Conservation (phyloP, 2,113 vertebrate genomes). For the Centropus unirufus region DNA sequence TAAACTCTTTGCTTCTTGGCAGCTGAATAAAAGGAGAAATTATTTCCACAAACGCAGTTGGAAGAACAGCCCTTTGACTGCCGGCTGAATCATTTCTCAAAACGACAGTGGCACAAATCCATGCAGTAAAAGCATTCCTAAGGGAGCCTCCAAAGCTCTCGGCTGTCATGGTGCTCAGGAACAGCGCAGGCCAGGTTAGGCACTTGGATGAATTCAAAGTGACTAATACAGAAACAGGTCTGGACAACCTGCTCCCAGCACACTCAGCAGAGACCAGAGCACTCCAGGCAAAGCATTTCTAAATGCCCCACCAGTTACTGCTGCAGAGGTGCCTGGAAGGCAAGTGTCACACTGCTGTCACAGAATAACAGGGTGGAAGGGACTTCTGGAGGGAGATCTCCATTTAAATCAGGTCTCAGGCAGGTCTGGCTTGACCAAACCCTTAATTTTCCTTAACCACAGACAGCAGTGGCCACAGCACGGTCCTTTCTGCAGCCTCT, state of each 20-base stretch:
- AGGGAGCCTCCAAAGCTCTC: background rate
- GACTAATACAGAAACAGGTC: slow-evolving; percentile 41
- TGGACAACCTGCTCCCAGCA: background rate
- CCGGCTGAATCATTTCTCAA: background rate
- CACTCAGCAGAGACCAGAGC: background rate
- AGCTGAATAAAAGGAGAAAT: slow-evolving; percentile 39
- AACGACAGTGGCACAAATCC: slow-evolving; percentile 33
- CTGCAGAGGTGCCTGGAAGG: background rate
- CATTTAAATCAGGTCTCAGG: background rate
- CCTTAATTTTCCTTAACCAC: background rate
- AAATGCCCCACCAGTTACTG: background rate
- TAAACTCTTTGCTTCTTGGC: slow-evolving; percentile 36
- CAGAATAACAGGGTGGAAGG: background rate
- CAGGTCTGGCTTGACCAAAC: background rate
- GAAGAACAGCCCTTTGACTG: slow-evolving; percentile 26
- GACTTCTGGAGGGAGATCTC: background rate
- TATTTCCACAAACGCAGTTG: background rate
- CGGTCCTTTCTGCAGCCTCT: background rate
- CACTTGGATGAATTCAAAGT: slow-evolving; percentile 58
- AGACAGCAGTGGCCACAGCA: background rate
- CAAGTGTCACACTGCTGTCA: background rate
- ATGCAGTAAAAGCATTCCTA: background rate
- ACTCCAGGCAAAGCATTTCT: background rate
- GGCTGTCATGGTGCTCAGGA: background rate
- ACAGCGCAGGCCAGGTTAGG: slow-evolving; percentile 37